Evolutionary conservation across 2,888 invertebrate species (phyloP).

Genomic region (Branchipolynoe longqiensis): DNA sequence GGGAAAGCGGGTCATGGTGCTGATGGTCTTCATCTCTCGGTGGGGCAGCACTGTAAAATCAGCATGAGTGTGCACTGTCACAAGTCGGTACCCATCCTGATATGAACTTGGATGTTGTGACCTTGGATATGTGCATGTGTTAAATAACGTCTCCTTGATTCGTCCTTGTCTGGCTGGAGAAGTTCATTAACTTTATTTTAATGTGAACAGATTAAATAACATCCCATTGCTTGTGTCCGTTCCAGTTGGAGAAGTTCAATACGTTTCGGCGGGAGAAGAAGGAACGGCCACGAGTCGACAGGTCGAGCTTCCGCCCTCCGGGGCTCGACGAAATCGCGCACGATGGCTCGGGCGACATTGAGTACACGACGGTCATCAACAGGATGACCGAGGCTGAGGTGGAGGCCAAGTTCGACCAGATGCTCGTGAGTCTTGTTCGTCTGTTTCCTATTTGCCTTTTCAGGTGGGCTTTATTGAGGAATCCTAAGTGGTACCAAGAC

Average conservation of each 20-base stretch:
- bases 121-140: not conserved
- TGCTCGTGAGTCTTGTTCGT: conserved; percentile 90
- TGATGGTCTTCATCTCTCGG: too few relatives aligned
- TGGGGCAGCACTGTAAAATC: too few relatives aligned
- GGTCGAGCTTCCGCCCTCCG: conserved; percentile 63
- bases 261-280: conserved; percentile 71
- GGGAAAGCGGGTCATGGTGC: too few relatives aligned
- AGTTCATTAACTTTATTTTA: conserved; percentile 66
- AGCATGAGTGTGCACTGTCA: too few relatives aligned
- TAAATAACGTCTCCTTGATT: not conserved
- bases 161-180: conserved; percentile 70
- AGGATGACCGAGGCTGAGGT: conserved; percentile 88
- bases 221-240: not conserved
- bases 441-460: too few relatives aligned
- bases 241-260: conserved; percentile 73
- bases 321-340: conserved; percentile 52
- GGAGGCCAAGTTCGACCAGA: conserved; percentile 88
- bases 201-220: not conserved
- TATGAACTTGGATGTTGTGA: not conserved
- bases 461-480: too few relatives aligned
- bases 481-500: too few relatives aligned
- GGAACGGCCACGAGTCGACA: conserved; percentile 67
- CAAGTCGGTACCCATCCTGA: too few relatives aligned
- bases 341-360: conserved; percentile 41
- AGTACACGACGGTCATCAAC: conserved; percentile 72